Conservation (phyloP, 2,888 invertebrate genomes). For the Pachydiplax longipennis region DNA sequence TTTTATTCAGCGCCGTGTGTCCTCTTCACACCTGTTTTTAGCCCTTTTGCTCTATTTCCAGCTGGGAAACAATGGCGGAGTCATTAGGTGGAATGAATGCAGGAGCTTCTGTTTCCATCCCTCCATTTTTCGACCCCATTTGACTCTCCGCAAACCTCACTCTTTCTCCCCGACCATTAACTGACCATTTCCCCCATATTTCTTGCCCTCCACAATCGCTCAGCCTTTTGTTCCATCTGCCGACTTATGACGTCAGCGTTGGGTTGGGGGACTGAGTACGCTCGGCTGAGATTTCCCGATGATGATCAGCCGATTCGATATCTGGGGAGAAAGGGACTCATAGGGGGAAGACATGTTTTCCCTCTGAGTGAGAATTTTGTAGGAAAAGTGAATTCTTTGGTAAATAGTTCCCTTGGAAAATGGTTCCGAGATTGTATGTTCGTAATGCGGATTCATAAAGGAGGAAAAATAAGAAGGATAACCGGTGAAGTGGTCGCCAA, state of each 20-base stretch:
- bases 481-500: no score
- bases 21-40: neutral
- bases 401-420: no score
- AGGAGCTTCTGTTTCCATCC: conserved; percentile 6
- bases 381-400: no score
- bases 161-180: neutral
- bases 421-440: no score
- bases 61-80: conserved; percentile 5
- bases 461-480: no score
- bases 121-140: conserved; percentile 7
- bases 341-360: neutral
- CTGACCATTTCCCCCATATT: neutral
- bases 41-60: neutral
- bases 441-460: no score
- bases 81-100: conserved; percentile 34
- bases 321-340: neutral
- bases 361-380: no score
- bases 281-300: neutral
- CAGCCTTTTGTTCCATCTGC: neutral
- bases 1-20: neutral
- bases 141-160: neutral
- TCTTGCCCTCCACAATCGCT: neutral
- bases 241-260: conserved; percentile 28
- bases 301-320: conserved; percentile 16
- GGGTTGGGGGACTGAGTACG: neutral